A percentile compares a stretch with the other conserved stretches of the same genome.
phyloP scores from a whole-genome alignment of 2,113 vertebrate genomes.

The Laticauda laticaudata region DNA sequence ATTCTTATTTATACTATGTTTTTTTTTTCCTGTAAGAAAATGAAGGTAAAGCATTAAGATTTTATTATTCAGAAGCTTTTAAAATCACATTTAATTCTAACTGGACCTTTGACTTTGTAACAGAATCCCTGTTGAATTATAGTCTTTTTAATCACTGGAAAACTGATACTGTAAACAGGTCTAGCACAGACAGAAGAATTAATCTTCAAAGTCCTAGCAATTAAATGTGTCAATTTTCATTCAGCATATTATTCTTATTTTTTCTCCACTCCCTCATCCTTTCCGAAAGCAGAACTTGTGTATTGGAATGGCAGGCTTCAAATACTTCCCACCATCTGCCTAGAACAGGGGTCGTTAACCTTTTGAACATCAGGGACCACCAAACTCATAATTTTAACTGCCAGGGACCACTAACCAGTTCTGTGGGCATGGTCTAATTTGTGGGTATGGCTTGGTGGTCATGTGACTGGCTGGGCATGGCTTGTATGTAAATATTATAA shows the following conservation, averaged over 20 bases:
- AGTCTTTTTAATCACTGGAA: background rate
- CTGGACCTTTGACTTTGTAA: background rate
- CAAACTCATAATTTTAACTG: no score
- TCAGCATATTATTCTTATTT: background rate
- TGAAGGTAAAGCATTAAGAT: background rate
- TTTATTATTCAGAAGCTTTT: background rate
- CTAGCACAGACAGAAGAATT: background rate
- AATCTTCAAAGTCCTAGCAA: background rate
- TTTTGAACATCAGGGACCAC: no score
- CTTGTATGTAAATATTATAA: no score
- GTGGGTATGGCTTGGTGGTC: no score
- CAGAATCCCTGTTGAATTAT: background rate
- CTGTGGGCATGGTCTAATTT: no score
- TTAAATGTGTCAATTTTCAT: constrained; percentile 4
- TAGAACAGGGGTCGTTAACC: background rate
- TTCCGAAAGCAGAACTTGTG: constrained; percentile 9
- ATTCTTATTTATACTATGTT: background rate
- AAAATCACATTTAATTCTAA: background rate
- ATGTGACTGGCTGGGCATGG: no score
- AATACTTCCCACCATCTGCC: background rate
- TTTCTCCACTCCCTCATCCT: background rate
- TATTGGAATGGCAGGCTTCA: background rate
- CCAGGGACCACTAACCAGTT: no score
- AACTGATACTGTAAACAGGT: background rate
- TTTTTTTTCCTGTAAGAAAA: background rate